Base-by-base conservation (phyloP, 1,140 invertebrate genomes). In the Armadillidium nasatum region DNA sequence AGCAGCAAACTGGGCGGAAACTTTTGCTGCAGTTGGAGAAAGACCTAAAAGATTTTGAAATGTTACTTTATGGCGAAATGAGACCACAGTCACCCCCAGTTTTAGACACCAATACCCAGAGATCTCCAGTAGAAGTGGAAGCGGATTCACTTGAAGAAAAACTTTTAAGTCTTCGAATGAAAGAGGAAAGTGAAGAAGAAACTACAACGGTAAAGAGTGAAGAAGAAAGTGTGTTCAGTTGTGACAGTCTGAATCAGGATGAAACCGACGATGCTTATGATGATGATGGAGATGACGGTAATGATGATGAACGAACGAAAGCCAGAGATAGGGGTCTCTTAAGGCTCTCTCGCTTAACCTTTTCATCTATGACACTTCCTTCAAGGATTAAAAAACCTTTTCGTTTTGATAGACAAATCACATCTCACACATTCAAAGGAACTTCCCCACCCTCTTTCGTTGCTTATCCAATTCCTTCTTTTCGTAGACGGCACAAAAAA, bases 191-290 rank as follows among this genome's bases (percentile, higher is more conserved):
- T 33, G 73, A 74, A 10, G 74, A 75, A 7, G 79, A 80, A 22
- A 78, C 74, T 73, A 77, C 78, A 33, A 81, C 80, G 23, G 77
- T 81, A 11, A 77, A 75, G 50, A 81, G 80, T 71, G 78, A 79
- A 33, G 76, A 77, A n/a, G 76, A 77, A 54, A 78, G 78, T 66
- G 33, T 33, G 33, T 81, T 79, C 69, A 81, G 80, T 67, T 81
- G 76, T 75, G 80, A 81, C 74, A 81, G 80, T 77, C 73, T 81
- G 44, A 77, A 80, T 43, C 74, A 80, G 45, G 69, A 75, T 60
- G 77, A 69, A 11, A 19, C 23, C 13, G 60, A 69, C 15, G 33
- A 67, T 44, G 66, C 75, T n/a, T 46, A 70, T 19, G 73, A 78
- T 23, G 70, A 71, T 7, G 71, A 76, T 23, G 75, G 71, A 46